Evolutionary conservation across 1,140 invertebrate species (phyloP).

Genomic region (Nilaparvata lugens): DNA sequence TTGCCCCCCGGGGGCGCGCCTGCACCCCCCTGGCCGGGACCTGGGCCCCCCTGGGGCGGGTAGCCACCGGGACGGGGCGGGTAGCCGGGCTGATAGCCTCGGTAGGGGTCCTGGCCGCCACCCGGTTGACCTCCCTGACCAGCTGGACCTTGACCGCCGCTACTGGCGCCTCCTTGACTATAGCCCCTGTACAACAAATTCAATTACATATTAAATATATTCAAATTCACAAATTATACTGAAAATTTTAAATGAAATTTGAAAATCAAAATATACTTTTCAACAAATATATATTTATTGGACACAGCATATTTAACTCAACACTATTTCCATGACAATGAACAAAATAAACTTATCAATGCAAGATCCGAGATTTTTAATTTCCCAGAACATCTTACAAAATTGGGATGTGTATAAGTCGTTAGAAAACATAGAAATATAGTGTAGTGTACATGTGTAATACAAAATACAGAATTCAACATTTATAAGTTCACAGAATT

Average conservation of each 20-base stretch:
- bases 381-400: too few species aligned
- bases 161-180: slow-evolving; percentile 16
- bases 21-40: slow-evolving; percentile 33
- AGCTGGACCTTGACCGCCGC: slow-evolving; percentile 13
- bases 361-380: too few species aligned
- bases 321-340: too few species aligned
- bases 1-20: slow-evolving; percentile 28
- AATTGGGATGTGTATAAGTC: too few species aligned
- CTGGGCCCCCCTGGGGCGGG: not conserved
- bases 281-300: not conserved
- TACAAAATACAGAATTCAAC: too few species aligned
- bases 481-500: too few species aligned
- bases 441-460: too few species aligned
- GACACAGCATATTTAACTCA: too few species aligned
- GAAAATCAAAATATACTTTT: not conserved
- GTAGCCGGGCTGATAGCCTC: slow-evolving; percentile 23
- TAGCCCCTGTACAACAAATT: slow-evolving; percentile 21
- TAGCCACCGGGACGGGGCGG: slow-evolving; percentile 21
- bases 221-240: not conserved
- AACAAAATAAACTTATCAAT: too few species aligned
- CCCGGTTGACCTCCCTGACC: slow-evolving; percentile 21
- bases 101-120: slow-evolving; percentile 24
- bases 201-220: too few species aligned
- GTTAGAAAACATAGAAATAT: too few species aligned
- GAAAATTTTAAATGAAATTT: not conserved